These are phyloP conservation scores for Alouatta caraya DNA, from an alignment of 2,797 vertebrate species.

Conservation along the genomic window DNA sequence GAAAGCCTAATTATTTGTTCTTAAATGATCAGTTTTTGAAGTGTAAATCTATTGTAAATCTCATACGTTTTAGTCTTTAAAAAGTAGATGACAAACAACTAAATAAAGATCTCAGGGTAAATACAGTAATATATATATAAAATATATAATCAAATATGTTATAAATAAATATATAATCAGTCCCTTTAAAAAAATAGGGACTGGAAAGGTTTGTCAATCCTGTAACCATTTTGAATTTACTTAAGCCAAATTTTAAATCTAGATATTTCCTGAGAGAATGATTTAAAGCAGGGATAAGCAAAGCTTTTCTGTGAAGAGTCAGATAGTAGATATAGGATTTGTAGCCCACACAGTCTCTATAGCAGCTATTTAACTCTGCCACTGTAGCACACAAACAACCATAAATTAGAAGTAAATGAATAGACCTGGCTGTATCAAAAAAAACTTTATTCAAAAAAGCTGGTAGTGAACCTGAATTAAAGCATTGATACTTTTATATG, in stretches of 20 bases:
- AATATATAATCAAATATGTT: not conserved
- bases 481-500: not conserved
- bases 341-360: not conserved
- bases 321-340: not conserved
- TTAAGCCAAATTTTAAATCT: conserved; percentile 16
- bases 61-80: not conserved
- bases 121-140: not conserved
- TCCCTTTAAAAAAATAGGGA: conserved; percentile 12
- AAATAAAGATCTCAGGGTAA: not conserved
- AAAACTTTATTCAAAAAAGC: not conserved
- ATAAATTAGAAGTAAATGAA: not conserved
- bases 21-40: not conserved
- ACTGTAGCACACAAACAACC: not conserved
- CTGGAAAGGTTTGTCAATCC: not conserved
- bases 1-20: not conserved
- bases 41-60: not conserved
- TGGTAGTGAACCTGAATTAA: not conserved
- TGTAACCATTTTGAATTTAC: not conserved
- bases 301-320: not conserved
- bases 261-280: not conserved
- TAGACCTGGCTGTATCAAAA: not conserved
- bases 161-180: not conserved
- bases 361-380: not conserved
- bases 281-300: not conserved
- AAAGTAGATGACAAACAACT: not conserved